Conservation (phyloP, 2,888 invertebrate genomes). For the Chloroclysta siterata region DNA sequence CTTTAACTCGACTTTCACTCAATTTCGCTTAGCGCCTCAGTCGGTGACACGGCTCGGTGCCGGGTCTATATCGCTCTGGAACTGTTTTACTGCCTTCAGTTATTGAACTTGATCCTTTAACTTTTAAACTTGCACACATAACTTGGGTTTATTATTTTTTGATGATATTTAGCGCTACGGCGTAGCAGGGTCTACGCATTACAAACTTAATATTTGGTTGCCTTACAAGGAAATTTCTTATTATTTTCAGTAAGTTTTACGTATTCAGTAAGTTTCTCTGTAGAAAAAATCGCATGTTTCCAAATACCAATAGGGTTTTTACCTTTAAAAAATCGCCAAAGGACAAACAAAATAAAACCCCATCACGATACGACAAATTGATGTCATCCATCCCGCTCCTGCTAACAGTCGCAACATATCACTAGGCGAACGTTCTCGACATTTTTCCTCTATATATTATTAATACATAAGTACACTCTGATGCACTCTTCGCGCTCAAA, state of each 20-base stretch:
- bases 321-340: slow-evolving; percentile 65
- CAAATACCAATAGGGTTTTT: not conserved
- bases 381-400: slow-evolving; percentile 83
- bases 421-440: slow-evolving; percentile 82
- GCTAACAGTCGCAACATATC: slow-evolving; percentile 84
- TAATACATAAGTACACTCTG: slow-evolving; percentile 81
- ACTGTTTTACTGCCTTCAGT: slow-evolving; percentile 61
- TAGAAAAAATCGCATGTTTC: too few species aligned
- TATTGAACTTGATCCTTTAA: slow-evolving; percentile 44
- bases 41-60: slow-evolving; percentile 75
- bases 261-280: too few species aligned
- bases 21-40: slow-evolving; percentile 77
- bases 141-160: not conserved
- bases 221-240: too few species aligned
- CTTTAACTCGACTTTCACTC: slow-evolving; percentile 84
- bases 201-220: too few species aligned
- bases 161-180: slow-evolving; percentile 7
- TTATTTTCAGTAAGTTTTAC: too few species aligned
- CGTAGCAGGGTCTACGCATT: not conserved
- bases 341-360: slow-evolving; percentile 83
- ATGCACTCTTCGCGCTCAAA: slow-evolving; percentile 67
- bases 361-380: slow-evolving; percentile 85
- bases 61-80: slow-evolving; percentile 64
- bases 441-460: slow-evolving; percentile 85
- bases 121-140: slow-evolving; percentile 6